phyloP scores from a whole-genome alignment of 2,113 vertebrate species.

The Passer domesticus region DNA sequence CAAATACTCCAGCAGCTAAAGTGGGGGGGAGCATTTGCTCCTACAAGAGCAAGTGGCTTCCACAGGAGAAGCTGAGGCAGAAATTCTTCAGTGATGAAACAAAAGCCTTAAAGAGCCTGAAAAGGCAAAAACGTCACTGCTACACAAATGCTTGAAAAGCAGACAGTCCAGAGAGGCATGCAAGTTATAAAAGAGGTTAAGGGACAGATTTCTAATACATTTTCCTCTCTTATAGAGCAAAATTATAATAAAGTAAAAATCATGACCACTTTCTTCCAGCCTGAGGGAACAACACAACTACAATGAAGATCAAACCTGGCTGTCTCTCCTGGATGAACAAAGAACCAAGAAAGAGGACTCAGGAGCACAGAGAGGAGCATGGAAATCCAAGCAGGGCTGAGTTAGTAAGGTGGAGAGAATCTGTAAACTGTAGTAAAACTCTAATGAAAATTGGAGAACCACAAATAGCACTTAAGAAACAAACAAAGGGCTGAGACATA shows the following conservation, averaged over 20 bases:
- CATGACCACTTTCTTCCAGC: neutral
- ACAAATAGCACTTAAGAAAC: neutral
- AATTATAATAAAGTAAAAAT: neutral
- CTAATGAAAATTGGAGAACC: neutral
- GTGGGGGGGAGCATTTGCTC: neutral
- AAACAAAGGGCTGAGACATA: neutral
- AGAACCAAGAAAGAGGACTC: neutral
- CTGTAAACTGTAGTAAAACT: neutral
- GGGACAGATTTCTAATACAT: neutral
- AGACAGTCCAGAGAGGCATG: neutral
- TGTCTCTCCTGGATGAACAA: neutral
- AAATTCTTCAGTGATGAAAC: neutral
- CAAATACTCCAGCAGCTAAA: neutral
- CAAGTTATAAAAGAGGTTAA: neutral
- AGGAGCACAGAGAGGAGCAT: neutral
- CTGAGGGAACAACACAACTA: neutral
- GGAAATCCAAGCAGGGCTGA: neutral
- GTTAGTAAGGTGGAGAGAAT: neutral
- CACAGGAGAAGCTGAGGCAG: neutral
- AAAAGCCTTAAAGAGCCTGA: neutral
- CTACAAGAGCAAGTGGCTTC: neutral
- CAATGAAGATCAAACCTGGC: neutral
- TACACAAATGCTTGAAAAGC: neutral
- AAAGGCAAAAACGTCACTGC: neutral
- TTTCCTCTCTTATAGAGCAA: neutral